Evolutionary conservation across 2,113 vertebrate species (phyloP), one percentile per base, ranked within the genome.

Genomic region (Herpetotheres cachinnans): DNA sequence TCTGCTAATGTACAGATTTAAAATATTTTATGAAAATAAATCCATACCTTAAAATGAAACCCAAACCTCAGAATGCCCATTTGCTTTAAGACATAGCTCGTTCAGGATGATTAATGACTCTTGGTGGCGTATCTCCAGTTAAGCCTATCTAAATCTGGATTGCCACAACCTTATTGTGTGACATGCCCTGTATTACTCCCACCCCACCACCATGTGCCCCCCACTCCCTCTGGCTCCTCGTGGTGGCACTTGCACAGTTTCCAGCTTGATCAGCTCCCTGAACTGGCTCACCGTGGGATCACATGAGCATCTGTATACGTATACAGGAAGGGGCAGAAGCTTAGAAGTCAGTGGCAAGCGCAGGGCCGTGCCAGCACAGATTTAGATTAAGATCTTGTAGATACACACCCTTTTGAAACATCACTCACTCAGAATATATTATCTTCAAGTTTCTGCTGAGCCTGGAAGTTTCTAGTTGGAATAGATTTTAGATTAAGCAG

Each of bases 241-340:
- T 25, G 55, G 58, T 61, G 69, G 49, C 86, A 67, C 49, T 58
- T 55, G 25, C 9, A 13, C 2, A 1, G 30, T 62, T 89, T 44
- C 47, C 63, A 62, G 83, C 63, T 66, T 1, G 0, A 5, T n/a
- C 70, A 36, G 44, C 38, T 49, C 40, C 61, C 40, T 58, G 44
- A 27, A 20, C 52, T 67, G 42, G 54, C 50, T 46, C 10, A 5
- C 40, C 2, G 1, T 16, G 82, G 65, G 47, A 38, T 79, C 30
- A 0, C 4, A 4, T 0, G 4, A 19, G 50, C 40, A 6, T 5
- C 38, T 0, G 0, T 30, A 27, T 32, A 6, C 1, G 0, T 17
- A 3, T 4, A 6, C 19, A 16, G 89, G 38, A 86, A 49, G 13
- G 40, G 59, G 25, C 66, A 61, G 58, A 47, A 47, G 63, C 30